These are phyloP conservation scores for Garra rufa DNA, from an alignment of 2,113 vertebrate species.

Conservation along the genomic window DNA sequence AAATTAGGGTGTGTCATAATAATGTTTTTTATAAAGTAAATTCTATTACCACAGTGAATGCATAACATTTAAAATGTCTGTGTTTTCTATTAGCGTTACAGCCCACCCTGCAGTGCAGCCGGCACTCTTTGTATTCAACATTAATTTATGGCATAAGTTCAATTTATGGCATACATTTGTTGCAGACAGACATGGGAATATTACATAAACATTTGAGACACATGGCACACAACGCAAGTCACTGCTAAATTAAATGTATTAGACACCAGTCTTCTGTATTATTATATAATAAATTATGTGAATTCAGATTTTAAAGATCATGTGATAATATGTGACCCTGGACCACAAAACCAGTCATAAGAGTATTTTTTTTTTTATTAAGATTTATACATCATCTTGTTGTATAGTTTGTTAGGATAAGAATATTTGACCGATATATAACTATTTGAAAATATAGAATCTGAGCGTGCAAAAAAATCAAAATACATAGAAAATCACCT, in stretches of 20 bases:
- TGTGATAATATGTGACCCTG: not conserved
- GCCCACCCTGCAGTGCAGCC: not conserved
- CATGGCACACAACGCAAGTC: not conserved
- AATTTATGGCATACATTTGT: not conserved
- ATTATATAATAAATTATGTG: not conserved
- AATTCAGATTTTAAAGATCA: not conserved
- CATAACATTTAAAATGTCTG: not conserved
- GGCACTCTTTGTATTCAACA: not conserved
- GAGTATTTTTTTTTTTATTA: too few relatives aligned
- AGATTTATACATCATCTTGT: too few relatives aligned
- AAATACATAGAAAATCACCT: too few relatives aligned
- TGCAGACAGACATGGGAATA: not conserved
- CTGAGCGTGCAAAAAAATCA: not conserved
- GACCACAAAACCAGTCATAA: too few relatives aligned
- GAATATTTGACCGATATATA: too few relatives aligned
- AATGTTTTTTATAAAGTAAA: not conserved
- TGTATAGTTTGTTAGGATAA: too few relatives aligned
- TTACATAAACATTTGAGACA: not conserved
- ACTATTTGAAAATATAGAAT: too few relatives aligned
- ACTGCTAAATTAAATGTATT: not conserved
- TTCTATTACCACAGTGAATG: not conserved
- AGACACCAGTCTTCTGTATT: not conserved
- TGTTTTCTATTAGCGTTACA: not conserved
- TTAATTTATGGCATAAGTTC: not conserved
- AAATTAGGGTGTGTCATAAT: not conserved